These are phyloP conservation scores for Eilema sororculum DNA, from an alignment of 2,888 invertebrate genomes.

Conservation along the genomic window DNA sequence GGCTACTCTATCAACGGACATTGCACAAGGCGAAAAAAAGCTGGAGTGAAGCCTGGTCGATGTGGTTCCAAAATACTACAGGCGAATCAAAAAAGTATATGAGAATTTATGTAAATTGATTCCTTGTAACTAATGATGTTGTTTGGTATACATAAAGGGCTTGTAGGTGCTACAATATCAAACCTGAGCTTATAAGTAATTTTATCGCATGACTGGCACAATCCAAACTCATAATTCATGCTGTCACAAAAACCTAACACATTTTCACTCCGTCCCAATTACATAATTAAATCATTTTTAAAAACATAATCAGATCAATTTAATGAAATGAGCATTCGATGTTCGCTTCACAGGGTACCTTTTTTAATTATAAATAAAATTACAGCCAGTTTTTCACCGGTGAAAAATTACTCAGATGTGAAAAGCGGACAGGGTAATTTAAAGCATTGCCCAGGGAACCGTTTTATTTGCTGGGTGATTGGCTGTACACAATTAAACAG, in stretches of 20 bases:
- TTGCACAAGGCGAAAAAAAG: too few relatives aligned
- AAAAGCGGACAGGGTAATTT: conserved; percentile 54
- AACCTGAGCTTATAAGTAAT: conserved; percentile 8
- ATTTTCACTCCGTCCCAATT: not conserved
- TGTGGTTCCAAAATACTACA: too few relatives aligned
- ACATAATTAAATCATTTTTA: conserved; percentile 23
- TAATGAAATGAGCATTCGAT: conserved; percentile 36
- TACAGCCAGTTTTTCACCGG: conserved; percentile 34
- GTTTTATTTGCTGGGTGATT: conserved; percentile 47
- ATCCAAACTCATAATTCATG: conserved; percentile 3
- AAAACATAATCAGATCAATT: conserved; percentile 36
- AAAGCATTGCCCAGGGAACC: conserved; percentile 47
- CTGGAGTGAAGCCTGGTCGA: too few relatives aligned
- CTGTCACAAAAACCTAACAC: conserved; percentile 6
- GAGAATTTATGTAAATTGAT: not conserved
- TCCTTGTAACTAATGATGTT: not conserved
- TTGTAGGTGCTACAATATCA: not conserved
- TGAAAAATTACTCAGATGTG: conserved; percentile 45
- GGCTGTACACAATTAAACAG: conserved; percentile 33
- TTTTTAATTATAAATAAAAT: conserved; percentile 53
- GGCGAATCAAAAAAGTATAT: too few relatives aligned
- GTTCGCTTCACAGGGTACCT: conserved; percentile 22
- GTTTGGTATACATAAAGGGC: not conserved
- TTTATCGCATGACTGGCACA: conserved; percentile 10
- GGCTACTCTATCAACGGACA: too few relatives aligned